Evolutionary conservation across 37 sponge, comb jelly and placozoan genomes (phyloP), one percentile per base, ranked within the genome.

Genomic region (Aplysina aerophoba): DNA sequence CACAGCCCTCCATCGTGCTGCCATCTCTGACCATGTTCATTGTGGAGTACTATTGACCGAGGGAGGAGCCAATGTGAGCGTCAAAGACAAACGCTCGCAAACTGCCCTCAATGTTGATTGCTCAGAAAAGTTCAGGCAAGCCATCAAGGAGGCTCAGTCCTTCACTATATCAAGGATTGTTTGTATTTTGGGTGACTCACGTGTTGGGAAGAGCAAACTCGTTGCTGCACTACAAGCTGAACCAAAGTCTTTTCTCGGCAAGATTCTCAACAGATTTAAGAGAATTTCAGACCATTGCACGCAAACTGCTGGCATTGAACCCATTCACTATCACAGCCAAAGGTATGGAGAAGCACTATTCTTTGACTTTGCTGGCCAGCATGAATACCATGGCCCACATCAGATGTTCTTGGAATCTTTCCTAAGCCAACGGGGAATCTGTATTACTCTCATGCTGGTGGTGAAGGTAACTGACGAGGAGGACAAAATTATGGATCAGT

Each of bases 311-410:
- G 84, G 84, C 17, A 54, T 84, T 6, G 35, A 64, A 8, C 56
- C 73, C 57, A 54, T 25, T 84, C 21, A 67, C 73, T 41, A 68
- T 39, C 0, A 14, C 0, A 84, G 84, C 33, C 20, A 72, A 21
- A 68, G 40, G 21, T 84, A 34, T 84, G 84, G 84, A 22, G 8
- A n/a, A 39, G 73, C 65, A 35, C 28, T 24, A 0, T 25, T 84
- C 20, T 84, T 64, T 84, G 84, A 84, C 58, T 84, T 84, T 84
- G 84, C 84, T 33, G 84, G 84, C 20, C 84, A 84, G 0, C 55
- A 11, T 11, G 73, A 84, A 56, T 84, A 84, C 59, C 56, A 84
- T 84, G 72, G 68, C 24, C 54, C 68, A 25, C 84, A 84, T 71
- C 68, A 71, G 22, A 33, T 28, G 15, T 28, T 84, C 13, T 28